Percentiles rank a stretch among this genome's conserved stretches.
Conservation (phyloP, 2,888 invertebrate genomes). For the Peribatodes rhomboidaria region DNA sequence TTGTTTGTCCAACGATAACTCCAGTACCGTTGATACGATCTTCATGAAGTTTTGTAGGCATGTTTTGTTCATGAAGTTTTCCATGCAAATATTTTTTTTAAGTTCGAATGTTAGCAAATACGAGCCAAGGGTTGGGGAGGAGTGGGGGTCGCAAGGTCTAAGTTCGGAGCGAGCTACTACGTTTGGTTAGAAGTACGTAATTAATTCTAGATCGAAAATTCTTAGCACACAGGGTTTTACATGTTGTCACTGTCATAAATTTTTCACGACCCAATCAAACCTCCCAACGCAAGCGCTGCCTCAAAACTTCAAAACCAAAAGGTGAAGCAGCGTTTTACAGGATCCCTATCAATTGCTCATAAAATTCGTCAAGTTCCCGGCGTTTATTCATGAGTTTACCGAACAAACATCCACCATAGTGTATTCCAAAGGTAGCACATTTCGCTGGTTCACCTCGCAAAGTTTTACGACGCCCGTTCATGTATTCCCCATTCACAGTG, state of each 20-base stretch:
- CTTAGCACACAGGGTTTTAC: neutral
- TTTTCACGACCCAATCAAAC: neutral
- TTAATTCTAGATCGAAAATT: neutral
- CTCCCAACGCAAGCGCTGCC: neutral
- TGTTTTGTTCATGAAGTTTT: no score
- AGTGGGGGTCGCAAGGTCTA: no score
- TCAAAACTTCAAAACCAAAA: neutral
- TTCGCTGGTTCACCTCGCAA: slow-evolving; percentile 37
- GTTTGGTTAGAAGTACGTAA: no score
- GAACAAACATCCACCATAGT: slow-evolving; percentile 33
- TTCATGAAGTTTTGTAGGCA: no score
- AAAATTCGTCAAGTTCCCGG: slow-evolving; percentile 26
- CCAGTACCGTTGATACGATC: no score
- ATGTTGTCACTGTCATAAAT: neutral
- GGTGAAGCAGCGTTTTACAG: slow-evolving; percentile 10
- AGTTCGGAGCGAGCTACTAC: no score
- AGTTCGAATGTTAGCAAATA: no score
- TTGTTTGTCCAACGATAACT: no score
- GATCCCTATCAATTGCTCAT: slow-evolving; percentile 26
- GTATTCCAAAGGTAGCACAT: slow-evolving; percentile 33
- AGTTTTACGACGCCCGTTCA: slow-evolving; percentile 36
- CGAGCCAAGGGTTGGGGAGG: no score
- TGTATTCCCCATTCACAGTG: slow-evolving; percentile 38
- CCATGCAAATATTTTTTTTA: no score
- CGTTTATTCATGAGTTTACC: slow-evolving; percentile 36